Percentiles rank a stretch among this genome's conserved stretches.
phyloP scores from a whole-genome alignment of 1,140 invertebrate species.

The Achatina immaculata region DNA sequence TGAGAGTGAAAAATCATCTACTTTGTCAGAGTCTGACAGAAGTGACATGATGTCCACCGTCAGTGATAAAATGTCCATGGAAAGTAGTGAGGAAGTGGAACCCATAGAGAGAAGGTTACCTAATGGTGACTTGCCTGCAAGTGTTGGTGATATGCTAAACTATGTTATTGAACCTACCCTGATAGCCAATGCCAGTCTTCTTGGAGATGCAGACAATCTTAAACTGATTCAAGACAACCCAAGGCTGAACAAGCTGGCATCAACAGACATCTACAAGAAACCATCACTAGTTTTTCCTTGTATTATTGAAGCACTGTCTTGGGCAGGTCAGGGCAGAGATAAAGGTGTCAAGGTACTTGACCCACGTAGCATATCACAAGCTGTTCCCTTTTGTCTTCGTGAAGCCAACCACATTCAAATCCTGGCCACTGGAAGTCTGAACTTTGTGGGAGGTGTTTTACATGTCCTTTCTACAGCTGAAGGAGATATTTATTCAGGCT shows the following conservation, averaged over 20 bases:
- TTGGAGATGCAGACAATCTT: not conserved
- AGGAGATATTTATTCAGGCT: not conserved
- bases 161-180: conserved; percentile 5
- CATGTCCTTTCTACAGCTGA: conserved; percentile 67
- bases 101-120: not conserved
- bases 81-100: not conserved
- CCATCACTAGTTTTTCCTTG: conserved; percentile 40
- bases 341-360: not conserved
- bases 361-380: not conserved
- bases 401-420: conserved; percentile 75
- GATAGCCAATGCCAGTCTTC: not conserved
- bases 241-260: not conserved
- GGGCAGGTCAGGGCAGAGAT: conserved; percentile 35
- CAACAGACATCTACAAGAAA: not conserved
- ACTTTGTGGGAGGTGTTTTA: conserved; percentile 91
- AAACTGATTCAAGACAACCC: not conserved
- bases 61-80: not conserved
- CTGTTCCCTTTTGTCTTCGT: conserved; percentile 38
- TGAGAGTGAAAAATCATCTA: conserved; percentile 3
- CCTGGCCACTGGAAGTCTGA: conserved; percentile 90
- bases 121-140: not conserved
- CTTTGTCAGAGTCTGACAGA: not conserved
- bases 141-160: not conserved
- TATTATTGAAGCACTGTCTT: conserved; percentile 41
- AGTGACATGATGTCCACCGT: not conserved